Evolutionary conservation across 2,113 vertebrate genomes (phyloP).

Genomic region (Anthoscopus minutus): DNA sequence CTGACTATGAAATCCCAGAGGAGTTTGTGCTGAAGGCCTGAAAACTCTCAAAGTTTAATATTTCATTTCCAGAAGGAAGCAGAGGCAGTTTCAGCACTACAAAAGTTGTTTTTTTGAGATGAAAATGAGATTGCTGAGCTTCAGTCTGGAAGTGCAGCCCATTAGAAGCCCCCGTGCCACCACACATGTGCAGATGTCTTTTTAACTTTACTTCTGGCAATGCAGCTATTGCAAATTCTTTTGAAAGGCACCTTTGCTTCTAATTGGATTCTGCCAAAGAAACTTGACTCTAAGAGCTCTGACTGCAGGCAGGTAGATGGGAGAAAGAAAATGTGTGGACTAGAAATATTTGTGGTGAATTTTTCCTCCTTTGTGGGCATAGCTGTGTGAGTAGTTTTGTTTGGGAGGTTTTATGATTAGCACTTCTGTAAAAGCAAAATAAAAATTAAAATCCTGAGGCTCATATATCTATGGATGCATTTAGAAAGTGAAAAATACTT

Average conservation of each 20-base stretch:
- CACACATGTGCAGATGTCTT: not conserved
- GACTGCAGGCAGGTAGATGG: not conserved
- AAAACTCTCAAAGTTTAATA: not conserved
- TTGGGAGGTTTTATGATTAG: not conserved
- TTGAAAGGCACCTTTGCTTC: conserved; percentile 39
- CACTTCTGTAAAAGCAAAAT: not conserved
- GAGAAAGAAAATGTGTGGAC: not conserved
- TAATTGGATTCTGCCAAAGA: conserved; percentile 9
- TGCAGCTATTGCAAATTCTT: not conserved
- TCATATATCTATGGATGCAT: not conserved
- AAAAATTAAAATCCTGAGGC: not conserved
- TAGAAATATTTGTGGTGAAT: not conserved
- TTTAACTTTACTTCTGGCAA: not conserved
- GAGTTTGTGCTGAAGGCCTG: not conserved
- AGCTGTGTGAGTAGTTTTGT: not conserved
- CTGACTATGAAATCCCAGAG: not conserved
- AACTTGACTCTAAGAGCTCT: not conserved
- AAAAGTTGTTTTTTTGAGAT: not conserved
- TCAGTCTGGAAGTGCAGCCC: not conserved
- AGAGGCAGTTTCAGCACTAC: not conserved
- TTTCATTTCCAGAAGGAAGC: not conserved
- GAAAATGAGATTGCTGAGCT: not conserved
- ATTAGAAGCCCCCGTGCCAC: not conserved
- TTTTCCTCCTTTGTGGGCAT: not conserved
- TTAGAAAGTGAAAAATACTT: rapidly evolving